These are phyloP conservation scores for Sarcophaga subvicina DNA, from an alignment of 2,888 invertebrate species.

Conservation along the genomic window DNA sequence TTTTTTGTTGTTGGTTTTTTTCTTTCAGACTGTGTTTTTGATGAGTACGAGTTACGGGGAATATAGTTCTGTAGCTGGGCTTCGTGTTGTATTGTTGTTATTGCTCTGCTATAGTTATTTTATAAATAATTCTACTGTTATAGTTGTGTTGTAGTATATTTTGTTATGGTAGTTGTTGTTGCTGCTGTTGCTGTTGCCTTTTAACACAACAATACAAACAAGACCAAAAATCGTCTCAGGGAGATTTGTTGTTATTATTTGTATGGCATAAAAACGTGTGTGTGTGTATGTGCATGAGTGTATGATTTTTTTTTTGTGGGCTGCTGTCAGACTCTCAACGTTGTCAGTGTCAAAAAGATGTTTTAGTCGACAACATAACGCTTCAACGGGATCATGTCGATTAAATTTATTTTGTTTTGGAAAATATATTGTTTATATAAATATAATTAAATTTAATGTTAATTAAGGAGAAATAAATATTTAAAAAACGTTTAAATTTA, in stretches of 20 bases:
- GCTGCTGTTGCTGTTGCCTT: conserved; percentile 13
- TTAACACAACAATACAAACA: conserved; percentile 48
- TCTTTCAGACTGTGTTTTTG: not conserved
- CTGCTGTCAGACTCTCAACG: conserved; percentile 79
- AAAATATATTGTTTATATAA: not conserved
- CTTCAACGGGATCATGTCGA: conserved; percentile 81
- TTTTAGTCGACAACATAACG: conserved; percentile 82
- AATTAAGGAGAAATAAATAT: conserved; percentile 3
- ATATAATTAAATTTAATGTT: no score
- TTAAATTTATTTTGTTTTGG: conserved; percentile 54
- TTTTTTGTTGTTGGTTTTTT: conserved; percentile 20
- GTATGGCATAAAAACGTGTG: conserved; percentile 8
- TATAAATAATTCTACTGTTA: conserved; percentile 52
- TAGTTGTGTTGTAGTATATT: conserved; percentile 38
- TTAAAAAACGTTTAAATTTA: not conserved
- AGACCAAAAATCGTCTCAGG: conserved; percentile 45
- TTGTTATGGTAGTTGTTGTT: conserved; percentile 12
- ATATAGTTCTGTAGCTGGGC: not conserved
- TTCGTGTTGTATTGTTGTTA: conserved; percentile 27
- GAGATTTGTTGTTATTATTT: conserved; percentile 56
- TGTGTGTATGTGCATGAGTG: conserved; percentile 12
- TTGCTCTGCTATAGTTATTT: conserved; percentile 60
- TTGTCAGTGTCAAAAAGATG: conserved; percentile 82
- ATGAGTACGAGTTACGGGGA: not conserved
- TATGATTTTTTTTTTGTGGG: conserved; percentile 54